Evolutionary conservation across 23 tunicate species (phyloP), one percentile per base, ranked within the genome.

Genomic region (Oikopleura albicans): DNA sequence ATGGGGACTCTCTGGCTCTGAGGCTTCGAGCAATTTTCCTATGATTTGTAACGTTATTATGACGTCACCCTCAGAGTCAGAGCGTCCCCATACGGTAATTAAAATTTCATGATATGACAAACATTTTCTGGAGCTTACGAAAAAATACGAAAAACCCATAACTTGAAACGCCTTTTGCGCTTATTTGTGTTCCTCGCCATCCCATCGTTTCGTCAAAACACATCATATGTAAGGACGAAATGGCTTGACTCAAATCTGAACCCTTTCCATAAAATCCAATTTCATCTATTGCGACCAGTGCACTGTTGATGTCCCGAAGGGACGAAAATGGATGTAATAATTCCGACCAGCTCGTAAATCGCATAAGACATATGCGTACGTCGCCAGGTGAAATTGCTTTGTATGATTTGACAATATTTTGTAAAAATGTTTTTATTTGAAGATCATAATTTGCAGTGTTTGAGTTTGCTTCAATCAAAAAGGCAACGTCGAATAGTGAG

Each of bases 101-200:
- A n/a, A n/a, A n/a, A n/a, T n/a, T n/a, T n/a, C n/a, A n/a, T n/a
- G n/a, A n/a, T n/a, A n/a, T n/a, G n/a, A n/a, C n/a, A n/a, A n/a
- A n/a, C n/a, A n/a, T n/a, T n/a, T n/a, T n/a, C n/a, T n/a, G n/a
- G n/a, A n/a, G n/a, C n/a, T n/a, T n/a, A n/a, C n/a, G n/a, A n/a
- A n/a, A n/a, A n/a, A n/a, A n/a, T n/a, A n/a, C n/a, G n/a, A n/a
- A n/a, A n/a, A n/a, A n/a, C n/a, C n/a, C n/a, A n/a, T n/a, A n/a
- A n/a, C n/a, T 16, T 16, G 79, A 16, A 29, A 71, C 79, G 4
- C 79, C 79, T 34, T 71, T 71, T 2, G 27, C 2, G 37, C 31
- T 71, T 16, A 71, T 12, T 71, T 27, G 4, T 71, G 79, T 71
- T 27, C 79, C 79, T 71, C 79, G 33, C 79, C 79, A 71, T 16